Base-by-base conservation (phyloP, 2,113 vertebrate genomes). In the Mus pahari region DNA sequence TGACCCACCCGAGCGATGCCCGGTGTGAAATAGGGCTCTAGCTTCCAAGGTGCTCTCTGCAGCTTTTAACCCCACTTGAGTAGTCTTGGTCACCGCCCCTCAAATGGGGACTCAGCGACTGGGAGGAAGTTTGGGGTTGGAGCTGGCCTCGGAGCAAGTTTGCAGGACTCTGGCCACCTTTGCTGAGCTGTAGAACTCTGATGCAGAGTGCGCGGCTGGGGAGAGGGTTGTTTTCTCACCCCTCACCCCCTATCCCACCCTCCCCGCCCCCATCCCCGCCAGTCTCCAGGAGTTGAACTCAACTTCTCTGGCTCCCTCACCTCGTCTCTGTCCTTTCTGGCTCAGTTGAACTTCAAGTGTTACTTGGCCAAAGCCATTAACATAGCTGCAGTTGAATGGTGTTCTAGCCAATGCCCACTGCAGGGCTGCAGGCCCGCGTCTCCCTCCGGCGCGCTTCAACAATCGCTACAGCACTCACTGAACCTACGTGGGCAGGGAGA, bases 341-440 rank as follows among this genome's bases (percentile, higher is more conserved):
- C 28, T 73, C 22, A 71, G 4, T 3, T n/a, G 22, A 71, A 8
- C 48, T 70, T 33, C 48, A 48, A 58, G 14, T 1, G 28, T 12
- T 55, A 64, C 89, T 45, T 24, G 20, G 58, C 36, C 70, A n/a
- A 62, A 79, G 48, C 20, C 77, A 48, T 3, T 14, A 1, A 11
- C 2, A 6, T 1, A 58, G 39, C 2, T 55, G n/a, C 48, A 1
- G 26, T n/a, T n/a, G n/a, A n/a, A n/a, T n/a, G 55, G 48, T 14
- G 22, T n/a, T 60, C 5, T 4, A 78, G 53, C 31, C 12, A 53
- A 53, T n/a, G n/a, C 11, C 53, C 53, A 2, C 53, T 53, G n/a
- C n/a, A n/a, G n/a, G n/a, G n/a, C n/a, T n/a, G n/a, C n/a, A n/a
- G 0, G 0, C 64, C 28, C 1, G 7, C 2, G 22, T 13, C 45